Base-by-base conservation (phyloP, 2,888 invertebrate species). In the Drosophila barbarae region DNA sequence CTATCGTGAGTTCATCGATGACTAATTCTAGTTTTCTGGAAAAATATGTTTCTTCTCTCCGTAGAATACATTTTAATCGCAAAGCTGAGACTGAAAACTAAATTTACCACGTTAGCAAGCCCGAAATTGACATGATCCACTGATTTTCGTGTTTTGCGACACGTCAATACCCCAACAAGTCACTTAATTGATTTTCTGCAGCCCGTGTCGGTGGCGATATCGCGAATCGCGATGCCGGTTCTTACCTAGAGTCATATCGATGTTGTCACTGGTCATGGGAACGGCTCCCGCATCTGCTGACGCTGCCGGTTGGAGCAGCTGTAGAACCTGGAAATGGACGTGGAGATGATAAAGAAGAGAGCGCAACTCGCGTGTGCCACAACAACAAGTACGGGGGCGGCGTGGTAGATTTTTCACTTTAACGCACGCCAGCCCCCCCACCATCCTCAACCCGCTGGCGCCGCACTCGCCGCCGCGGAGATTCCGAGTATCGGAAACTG, bases 161-260 rank as follows among this genome's bases (percentile, higher is more conserved):
- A 64, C 64, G 64, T 64, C 64, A 64, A 64, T 64, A 39, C 55
- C 30, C 46, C 46, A 32, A 21, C 30, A 66, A 32, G 32, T 63
- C 34, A 47, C 32, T 13, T 66, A 51, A 61, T 68, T 68, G 49
- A 65, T 50, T 65, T 34, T 46, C 38, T 28, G 35, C 35, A 38
- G 18, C 30, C 32, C 36, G 32, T 38, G 57, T 18, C 42, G 30
- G n/a, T n/a, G 23, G 30, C 23, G 55, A 32, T 55, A 54, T 26
- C 57, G 54, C 39, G 32, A 26, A 54, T 26, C 57, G 54, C 39
- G 32, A 26, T 26, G 10, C 21, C 32, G 38, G 28, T 8, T 57
- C 92, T 92, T 90, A 96, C 96, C 95, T 92, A 96, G 91, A 73
- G 94, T 94, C 92, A 93, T 93, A 90, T 95, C 95, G 91, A 96